A percentile compares a stretch with the other conserved stretches of the same genome.
Evolutionary conservation across 2,113 vertebrate genomes (phyloP).

Genomic region (Malurus alboscapulatus): DNA sequence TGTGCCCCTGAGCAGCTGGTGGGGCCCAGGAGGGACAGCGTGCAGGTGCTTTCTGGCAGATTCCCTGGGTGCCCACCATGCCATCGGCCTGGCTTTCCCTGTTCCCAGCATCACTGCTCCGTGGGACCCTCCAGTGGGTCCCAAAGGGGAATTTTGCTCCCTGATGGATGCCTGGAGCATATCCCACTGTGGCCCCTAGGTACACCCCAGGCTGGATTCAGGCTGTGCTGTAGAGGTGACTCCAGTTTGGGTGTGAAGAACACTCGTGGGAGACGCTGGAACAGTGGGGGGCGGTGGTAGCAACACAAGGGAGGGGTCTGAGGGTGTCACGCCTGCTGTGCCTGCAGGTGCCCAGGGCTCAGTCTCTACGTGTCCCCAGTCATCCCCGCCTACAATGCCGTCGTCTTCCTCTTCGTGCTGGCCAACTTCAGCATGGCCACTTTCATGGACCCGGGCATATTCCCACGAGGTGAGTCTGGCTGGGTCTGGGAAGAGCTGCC

Average conservation of each 20-base stretch:
- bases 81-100: neutral
- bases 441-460: slow-evolving; percentile 98
- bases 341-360: slow-evolving; percentile 88
- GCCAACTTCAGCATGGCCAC: slow-evolving; percentile 99
- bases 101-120: neutral
- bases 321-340: neutral
- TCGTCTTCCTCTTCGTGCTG: slow-evolving; percentile 94
- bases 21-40: rapidly evolving
- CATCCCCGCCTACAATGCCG: slow-evolving; percentile 87
- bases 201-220: rapidly evolving
- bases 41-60: too few species aligned
- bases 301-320: rapidly evolving
- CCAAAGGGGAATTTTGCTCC: neutral
- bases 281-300: rapidly evolving
- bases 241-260: neutral
- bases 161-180: rapidly evolving
- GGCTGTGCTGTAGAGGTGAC: neutral
- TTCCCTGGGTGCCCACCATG: rapidly evolving
- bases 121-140: neutral
- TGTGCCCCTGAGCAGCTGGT: too few species aligned
- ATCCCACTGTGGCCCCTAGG: rapidly evolving
- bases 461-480: slow-evolving; percentile 87
- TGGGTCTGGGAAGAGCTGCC: neutral
- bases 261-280: neutral
- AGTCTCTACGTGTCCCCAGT: slow-evolving; percentile 83